phyloP scores from a whole-genome alignment of 2,888 invertebrate species.

The Pollenia griseotomentosa region DNA sequence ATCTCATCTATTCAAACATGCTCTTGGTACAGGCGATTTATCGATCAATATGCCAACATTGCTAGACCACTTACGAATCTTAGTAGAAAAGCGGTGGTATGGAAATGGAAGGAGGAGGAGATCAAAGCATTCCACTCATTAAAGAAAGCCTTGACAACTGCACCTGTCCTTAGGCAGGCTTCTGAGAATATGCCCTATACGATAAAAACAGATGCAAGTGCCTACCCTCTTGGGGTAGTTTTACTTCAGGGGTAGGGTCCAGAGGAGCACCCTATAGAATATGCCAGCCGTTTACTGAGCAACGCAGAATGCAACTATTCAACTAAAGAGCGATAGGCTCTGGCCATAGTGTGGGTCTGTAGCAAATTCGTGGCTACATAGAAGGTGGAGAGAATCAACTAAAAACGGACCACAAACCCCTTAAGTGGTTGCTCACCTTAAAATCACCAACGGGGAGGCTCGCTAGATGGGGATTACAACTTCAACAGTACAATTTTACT shows the following conservation, averaged over 20 bases:
- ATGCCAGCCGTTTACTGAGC: conserved; percentile 75
- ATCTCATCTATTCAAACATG: conserved; percentile 58
- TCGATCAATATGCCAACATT: conserved; percentile 18
- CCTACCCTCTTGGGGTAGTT: conserved; percentile 52
- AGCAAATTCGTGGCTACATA: conserved; percentile 82
- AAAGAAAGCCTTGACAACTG: too few species aligned
- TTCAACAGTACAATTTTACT: conserved; percentile 81
- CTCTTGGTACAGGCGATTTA: conserved; percentile 63
- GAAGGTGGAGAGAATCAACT: conserved; percentile 78
- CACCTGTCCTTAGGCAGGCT: too few species aligned
- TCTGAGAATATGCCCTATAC: too few species aligned
- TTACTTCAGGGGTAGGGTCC: conserved; percentile 71
- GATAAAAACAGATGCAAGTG: conserved; percentile 33
- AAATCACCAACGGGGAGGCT: conserved; percentile 84
- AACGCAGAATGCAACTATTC: conserved; percentile 81
- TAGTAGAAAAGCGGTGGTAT: too few species aligned
- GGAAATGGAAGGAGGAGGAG: too few species aligned
- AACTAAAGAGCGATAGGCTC: conserved; percentile 80
- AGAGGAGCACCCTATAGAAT: conserved; percentile 74
- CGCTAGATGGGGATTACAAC: conserved; percentile 83
- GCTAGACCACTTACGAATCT: conserved; percentile 50
- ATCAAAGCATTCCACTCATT: too few species aligned
- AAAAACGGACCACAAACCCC: conserved; percentile 84
- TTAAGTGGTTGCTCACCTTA: conserved; percentile 84
- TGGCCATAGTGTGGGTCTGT: conserved; percentile 65